These are phyloP conservation scores for Bombus cullumanus DNA, from an alignment of 1,140 invertebrate species.

Conservation along the genomic window DNA sequence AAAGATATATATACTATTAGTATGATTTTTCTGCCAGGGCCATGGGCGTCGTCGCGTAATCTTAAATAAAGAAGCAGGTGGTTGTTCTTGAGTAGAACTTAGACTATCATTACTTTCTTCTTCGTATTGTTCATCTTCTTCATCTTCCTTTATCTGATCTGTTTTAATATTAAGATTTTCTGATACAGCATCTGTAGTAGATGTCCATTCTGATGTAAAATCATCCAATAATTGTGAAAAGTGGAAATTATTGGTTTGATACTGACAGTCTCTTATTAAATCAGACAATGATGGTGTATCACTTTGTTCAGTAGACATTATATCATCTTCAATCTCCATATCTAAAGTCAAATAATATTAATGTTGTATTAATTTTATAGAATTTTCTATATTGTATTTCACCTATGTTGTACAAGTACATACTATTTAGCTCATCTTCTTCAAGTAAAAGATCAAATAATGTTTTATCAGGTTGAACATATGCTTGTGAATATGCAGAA, in stretches of 20 bases:
- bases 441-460: constrained; percentile 77
- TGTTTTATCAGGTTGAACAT: constrained; percentile 76
- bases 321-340: constrained; percentile 70
- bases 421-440: constrained; percentile 77
- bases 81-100: constrained; percentile 64
- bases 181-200: constrained; percentile 42
- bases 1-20: constrained; percentile 32
- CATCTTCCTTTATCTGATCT: constrained; percentile 51
- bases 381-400: background rate
- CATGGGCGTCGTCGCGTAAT: constrained; percentile 55
- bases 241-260: constrained; percentile 63
- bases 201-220: constrained; percentile 67
- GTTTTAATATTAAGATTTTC: constrained; percentile 35
- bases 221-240: constrained; percentile 61
- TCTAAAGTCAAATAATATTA: constrained; percentile 53
- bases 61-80: constrained; percentile 71
- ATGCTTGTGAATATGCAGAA: constrained; percentile 71
- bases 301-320: constrained; percentile 59
- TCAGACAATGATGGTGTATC: constrained; percentile 69
- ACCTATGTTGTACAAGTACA: background rate
- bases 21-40: constrained; percentile 70
- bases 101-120: constrained; percentile 54
- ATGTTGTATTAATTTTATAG: background rate
- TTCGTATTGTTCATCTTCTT: constrained; percentile 50
- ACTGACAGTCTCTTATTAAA: constrained; percentile 71